These are phyloP conservation scores for Thamnophis elegans DNA, from an alignment of 2,797 vertebrate species.

Conservation along the genomic window DNA sequence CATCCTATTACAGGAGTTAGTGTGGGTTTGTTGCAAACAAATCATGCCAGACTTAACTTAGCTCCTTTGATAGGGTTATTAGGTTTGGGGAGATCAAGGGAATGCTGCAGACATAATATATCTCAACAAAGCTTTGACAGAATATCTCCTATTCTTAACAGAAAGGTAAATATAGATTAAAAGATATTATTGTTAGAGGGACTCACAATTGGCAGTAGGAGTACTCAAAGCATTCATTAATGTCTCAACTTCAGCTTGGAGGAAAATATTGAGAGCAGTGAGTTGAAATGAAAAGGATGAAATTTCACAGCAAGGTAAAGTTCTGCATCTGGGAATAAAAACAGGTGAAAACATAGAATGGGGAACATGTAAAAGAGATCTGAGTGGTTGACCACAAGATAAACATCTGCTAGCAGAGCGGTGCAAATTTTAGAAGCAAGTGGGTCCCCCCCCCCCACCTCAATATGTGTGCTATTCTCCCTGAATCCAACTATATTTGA, in stretches of 20 bases:
- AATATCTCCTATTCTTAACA: background rate
- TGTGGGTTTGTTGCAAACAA: background rate
- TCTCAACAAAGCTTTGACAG: background rate
- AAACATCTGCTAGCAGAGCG: background rate
- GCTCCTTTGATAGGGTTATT: background rate
- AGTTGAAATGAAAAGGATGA: background rate
- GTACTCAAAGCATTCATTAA: background rate
- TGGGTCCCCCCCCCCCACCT: accelerated
- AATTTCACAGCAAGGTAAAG: background rate
- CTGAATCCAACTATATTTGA: background rate
- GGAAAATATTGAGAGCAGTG: background rate
- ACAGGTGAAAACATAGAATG: background rate
- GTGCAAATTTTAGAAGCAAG: background rate
- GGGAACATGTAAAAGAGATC: background rate
- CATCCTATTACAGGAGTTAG: background rate
- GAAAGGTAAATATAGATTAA: background rate
- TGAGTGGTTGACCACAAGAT: background rate
- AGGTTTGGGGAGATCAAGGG: background rate
- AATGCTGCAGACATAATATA: background rate
- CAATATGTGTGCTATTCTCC: background rate
- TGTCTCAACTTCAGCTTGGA: background rate
- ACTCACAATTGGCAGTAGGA: background rate
- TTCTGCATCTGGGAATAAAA: background rate
- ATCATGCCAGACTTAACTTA: background rate
- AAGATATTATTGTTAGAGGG: background rate